Conservation (phyloP, 1,140 invertebrate species). For the Euura lappo region DNA sequence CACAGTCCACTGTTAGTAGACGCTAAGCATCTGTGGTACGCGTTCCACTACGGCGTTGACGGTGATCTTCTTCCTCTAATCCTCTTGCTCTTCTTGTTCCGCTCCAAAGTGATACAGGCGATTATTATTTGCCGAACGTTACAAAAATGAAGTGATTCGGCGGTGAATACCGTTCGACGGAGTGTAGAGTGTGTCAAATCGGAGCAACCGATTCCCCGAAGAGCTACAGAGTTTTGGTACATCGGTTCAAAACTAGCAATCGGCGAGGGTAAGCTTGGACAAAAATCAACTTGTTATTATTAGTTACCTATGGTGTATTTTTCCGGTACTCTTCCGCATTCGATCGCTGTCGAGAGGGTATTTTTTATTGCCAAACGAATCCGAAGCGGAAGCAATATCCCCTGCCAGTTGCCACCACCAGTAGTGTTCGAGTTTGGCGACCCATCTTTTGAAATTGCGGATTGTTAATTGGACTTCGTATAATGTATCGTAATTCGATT, state of each 20-base stretch:
- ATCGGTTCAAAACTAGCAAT: background rate
- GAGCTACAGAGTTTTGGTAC: background rate
- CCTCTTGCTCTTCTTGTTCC: background rate
- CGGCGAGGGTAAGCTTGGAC: background rate
- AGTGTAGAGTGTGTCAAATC: background rate
- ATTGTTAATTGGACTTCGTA: no score
- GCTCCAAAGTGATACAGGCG: background rate
- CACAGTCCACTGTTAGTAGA: constrained; percentile 35
- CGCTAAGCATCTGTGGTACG: constrained; percentile 26
- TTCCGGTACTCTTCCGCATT: no score
- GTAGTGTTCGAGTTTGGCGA: no score
- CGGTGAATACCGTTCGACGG: background rate
- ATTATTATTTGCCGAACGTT: background rate
- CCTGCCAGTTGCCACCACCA: no score
- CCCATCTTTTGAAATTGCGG: no score
- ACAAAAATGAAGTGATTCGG: constrained; percentile 9
- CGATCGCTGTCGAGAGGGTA: no score
- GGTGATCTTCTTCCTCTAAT: background rate
- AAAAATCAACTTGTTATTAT: no score
- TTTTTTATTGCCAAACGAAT: no score
- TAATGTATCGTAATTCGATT: background rate
- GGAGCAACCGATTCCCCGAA: background rate
- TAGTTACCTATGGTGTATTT: no score
- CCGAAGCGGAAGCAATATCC: no score
- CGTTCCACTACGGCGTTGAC: background rate